Evolutionary conservation across 2,797 vertebrate species (phyloP).

Genomic region (Menidia menidia): DNA sequence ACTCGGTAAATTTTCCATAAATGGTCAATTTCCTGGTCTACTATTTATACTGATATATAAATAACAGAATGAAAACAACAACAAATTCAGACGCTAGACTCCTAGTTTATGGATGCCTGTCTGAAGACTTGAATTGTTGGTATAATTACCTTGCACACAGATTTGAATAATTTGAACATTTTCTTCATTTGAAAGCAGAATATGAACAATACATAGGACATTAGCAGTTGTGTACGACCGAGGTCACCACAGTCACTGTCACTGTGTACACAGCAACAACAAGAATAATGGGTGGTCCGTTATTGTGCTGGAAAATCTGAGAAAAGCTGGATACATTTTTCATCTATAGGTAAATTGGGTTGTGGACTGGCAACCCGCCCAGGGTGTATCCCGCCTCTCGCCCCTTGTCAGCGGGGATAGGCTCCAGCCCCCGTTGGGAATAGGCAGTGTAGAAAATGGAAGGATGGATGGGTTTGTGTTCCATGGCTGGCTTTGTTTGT

Average conservation of each 20-base stretch:
- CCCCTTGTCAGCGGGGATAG: too few species aligned
- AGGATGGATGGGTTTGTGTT: conserved; percentile 12
- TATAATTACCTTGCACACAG: not conserved
- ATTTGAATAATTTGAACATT: not conserved
- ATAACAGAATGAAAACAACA: conserved; percentile 14
- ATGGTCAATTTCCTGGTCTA: conserved; percentile 14
- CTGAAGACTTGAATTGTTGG: conserved; percentile 17
- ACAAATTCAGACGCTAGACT: not conserved
- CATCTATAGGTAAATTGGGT: not conserved
- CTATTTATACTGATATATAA: conserved; percentile 1
- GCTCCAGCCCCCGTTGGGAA: too few species aligned
- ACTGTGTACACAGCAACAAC: conserved; percentile 7
- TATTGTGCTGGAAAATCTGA: conserved; percentile 16
- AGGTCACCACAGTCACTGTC: too few species aligned
- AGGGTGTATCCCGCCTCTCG: too few species aligned
- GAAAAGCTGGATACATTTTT: conserved; percentile 4
- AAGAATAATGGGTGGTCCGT: conserved; percentile 12
- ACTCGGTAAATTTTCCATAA: conserved; percentile 15
- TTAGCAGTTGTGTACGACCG: not conserved
- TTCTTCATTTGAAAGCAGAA: not conserved
- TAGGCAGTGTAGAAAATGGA: too few species aligned
- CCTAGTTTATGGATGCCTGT: not conserved
- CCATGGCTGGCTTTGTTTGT: conserved; percentile 14
- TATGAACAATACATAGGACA: not conserved
- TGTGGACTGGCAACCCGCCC: too few species aligned